Evolutionary conservation across 2,113 vertebrate species (phyloP), one percentile per base, ranked within the genome.

Genomic region (Papio anubis): DNA sequence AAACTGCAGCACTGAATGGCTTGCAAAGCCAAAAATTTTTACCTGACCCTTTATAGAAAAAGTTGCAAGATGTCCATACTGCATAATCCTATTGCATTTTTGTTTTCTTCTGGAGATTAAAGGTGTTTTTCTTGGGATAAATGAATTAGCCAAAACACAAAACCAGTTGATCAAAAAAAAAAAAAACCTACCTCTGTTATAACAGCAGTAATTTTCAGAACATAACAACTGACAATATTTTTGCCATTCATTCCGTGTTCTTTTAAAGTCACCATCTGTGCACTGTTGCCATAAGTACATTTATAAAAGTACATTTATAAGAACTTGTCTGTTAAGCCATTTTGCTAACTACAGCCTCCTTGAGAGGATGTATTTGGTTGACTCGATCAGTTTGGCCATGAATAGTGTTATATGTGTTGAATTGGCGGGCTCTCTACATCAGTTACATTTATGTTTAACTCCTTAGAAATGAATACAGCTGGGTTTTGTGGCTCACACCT

Each of bases 301-400:
- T 97, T 98, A 96, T 98, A 97, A 97, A 98, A 98, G 98, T 96
- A 97, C n/a, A 75, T 98, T 97, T 98, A 96, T 98, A 97, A 97
- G 97, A 98, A 95, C 97, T 97, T 98, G 97, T 98, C 95, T 95
- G 93, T 99, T 98, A 99, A 99, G 99, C 99, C 98, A 99, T 99
- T 98, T 99, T 99, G 99, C 99, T 99, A 98, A 99, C 99, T 98
- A 99, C 99, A 98, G 99, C 99, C 98, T 99, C 99, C 98, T 99
- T 99, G 98, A 99, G 99, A 98, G 99, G 99, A 98, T 99, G 98
- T 83, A 99, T 99, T 98, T 99, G 99, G 98, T 99, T 99, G 76
- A 98, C 98, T 98, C 98, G 98, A 98, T 99, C 99, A 98, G 97
- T 99, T 93, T 99, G 99, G 95, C 99, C 99, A 52, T 99, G 99